Conservation (phyloP, 2,797 vertebrate species). For the Platyrinchus mystaceus region DNA sequence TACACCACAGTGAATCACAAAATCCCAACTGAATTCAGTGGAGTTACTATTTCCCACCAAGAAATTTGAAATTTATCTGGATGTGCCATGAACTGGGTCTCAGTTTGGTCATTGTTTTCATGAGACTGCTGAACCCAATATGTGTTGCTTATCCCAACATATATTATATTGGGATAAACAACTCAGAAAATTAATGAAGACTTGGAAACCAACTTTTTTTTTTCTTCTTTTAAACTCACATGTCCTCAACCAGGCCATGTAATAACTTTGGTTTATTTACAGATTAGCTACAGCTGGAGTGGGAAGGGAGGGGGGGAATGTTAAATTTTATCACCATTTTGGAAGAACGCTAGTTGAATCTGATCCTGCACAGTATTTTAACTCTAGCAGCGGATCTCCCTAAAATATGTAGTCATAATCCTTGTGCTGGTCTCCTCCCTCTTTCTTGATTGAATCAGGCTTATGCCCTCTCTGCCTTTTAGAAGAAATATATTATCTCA, state of each 20-base stretch:
- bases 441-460: not conserved
- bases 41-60: not conserved
- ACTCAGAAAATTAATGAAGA: not conserved
- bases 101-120: not conserved
- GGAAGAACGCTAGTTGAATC: not conserved
- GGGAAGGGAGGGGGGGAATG: not conserved
- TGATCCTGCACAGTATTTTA: not conserved
- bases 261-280: not conserved
- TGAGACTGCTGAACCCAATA: not conserved
- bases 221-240: not conserved
- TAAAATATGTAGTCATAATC: not conserved
- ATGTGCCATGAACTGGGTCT: not conserved
- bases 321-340: not conserved
- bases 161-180: not conserved
- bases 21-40: not conserved
- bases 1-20: not conserved
- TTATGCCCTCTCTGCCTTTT: not conserved
- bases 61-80: not conserved
- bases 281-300: not conserved
- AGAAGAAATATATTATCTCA: slow-evolving; percentile 1
- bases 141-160: not conserved
- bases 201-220: not conserved
- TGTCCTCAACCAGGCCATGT: not conserved
- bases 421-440: not conserved
- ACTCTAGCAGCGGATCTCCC: not conserved